A percentile compares a stretch with the other conserved stretches of the same genome.
Evolutionary conservation across 2,888 invertebrate genomes (phyloP).

Genomic region (Synergus itoensis): DNA sequence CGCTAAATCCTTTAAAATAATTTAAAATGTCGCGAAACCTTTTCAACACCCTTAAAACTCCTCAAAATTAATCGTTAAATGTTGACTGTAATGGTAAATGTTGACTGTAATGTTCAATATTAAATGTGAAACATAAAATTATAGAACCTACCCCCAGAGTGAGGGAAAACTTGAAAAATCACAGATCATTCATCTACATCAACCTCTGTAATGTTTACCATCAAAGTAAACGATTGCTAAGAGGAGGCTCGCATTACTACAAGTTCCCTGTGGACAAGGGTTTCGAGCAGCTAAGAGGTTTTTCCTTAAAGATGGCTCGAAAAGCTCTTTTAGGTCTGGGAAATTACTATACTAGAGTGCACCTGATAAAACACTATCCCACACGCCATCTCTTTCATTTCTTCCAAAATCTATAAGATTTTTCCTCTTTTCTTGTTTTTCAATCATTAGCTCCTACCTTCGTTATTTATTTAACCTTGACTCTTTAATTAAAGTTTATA

Average conservation of each 20-base stretch:
- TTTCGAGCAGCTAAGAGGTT: neutral
- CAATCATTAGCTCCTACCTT: neutral
- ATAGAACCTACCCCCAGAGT: too few species aligned
- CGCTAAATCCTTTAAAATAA: too few species aligned
- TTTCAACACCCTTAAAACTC: fast-evolving
- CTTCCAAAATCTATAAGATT: neutral
- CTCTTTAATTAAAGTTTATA: neutral
- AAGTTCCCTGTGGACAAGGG: neutral
- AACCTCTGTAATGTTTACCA: neutral
- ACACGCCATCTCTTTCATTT: constrained; percentile 13
- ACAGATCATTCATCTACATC: neutral
- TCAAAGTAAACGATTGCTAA: neutral
- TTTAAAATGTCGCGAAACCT: too few species aligned
- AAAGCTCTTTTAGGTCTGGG: neutral
- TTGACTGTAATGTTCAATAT: too few species aligned
- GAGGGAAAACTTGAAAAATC: neutral
- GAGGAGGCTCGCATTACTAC: neutral
- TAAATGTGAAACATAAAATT: too few species aligned
- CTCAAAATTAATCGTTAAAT: too few species aligned
- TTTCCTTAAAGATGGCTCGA: constrained; percentile 5
- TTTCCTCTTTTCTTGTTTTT: neutral
- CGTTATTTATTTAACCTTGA: neutral
- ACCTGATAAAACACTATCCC: neutral
- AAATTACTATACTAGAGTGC: constrained; percentile 19
- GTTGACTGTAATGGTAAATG: too few species aligned